phyloP scores from a whole-genome alignment of 2,113 vertebrate species.

The Rhinoderma darwinii region DNA sequence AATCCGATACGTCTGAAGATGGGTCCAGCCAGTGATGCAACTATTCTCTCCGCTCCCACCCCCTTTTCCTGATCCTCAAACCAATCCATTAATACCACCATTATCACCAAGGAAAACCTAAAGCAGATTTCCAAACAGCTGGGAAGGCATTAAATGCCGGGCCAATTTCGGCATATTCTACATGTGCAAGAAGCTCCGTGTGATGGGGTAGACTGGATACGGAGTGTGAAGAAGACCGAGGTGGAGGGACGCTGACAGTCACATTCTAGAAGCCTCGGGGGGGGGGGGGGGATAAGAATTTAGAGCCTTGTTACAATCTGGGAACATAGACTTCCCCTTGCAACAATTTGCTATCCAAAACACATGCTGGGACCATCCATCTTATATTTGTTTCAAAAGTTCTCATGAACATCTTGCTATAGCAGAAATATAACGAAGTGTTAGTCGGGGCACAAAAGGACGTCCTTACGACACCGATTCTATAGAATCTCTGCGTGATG shows the following conservation, averaged over 20 bases:
- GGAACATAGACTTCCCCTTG: neutral
- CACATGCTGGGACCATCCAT: neutral
- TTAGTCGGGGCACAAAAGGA: neutral
- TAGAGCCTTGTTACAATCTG: neutral
- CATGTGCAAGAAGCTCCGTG: constrained; percentile 8
- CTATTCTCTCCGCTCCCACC: neutral
- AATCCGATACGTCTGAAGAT: constrained; percentile 35
- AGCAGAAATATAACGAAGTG: neutral
- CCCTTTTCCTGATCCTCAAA: constrained; percentile 14
- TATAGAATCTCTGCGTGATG: no score
- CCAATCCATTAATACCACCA: constrained; percentile 13
- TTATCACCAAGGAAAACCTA: constrained; percentile 28
- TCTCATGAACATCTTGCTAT: neutral
- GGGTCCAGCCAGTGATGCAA: constrained; percentile 39
- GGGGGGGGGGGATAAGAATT: neutral
- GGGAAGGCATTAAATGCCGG: constrained; percentile 3
- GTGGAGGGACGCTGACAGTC: neutral
- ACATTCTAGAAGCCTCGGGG: neutral
- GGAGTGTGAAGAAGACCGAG: neutral
- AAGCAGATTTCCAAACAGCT: constrained; percentile 38
- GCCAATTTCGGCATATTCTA: constrained; percentile 28
- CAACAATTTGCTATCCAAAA: neutral
- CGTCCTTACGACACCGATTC: no score
- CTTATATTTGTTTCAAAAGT: neutral
- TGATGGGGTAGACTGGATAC: neutral